These are phyloP conservation scores for Myotis vivesi DNA, from an alignment of 2,797 vertebrate species.

Conservation along the genomic window DNA sequence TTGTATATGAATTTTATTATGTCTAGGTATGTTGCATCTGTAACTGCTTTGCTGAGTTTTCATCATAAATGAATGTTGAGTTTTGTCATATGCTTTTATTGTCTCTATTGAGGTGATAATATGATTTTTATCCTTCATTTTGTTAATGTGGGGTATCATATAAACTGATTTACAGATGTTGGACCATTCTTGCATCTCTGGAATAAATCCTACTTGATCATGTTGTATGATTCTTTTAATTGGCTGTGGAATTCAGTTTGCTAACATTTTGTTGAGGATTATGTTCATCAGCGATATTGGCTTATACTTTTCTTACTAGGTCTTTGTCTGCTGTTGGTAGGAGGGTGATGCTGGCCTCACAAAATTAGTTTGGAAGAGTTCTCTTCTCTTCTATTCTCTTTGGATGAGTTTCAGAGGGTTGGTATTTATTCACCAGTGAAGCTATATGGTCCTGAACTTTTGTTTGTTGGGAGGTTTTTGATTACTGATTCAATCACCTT, in stretches of 20 bases:
- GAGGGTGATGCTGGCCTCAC: neutral
- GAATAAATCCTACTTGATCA: neutral
- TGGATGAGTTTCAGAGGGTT: neutral
- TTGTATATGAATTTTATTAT: neutral
- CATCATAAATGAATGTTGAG: neutral
- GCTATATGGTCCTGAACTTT: neutral
- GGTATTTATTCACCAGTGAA: neutral
- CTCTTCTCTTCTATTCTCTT: neutral
- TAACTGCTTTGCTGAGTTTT: neutral
- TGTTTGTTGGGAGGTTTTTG: neutral
- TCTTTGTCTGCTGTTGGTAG: neutral
- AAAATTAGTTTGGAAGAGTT: neutral
- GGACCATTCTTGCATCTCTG: neutral
- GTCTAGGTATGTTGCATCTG: neutral
- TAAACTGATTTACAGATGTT: neutral
- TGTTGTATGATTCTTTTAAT: neutral
- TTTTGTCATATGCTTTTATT: neutral
- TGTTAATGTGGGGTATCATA: neutral
- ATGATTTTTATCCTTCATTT: neutral
- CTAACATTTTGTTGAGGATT: neutral
- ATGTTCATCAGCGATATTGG: neutral
- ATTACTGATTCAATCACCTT: neutral
- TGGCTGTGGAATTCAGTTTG: neutral
- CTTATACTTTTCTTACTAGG: neutral
- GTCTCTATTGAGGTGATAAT: neutral